These are phyloP conservation scores for Bellardia pandia DNA, from an alignment of 2,888 invertebrate genomes.

Conservation along the genomic window DNA sequence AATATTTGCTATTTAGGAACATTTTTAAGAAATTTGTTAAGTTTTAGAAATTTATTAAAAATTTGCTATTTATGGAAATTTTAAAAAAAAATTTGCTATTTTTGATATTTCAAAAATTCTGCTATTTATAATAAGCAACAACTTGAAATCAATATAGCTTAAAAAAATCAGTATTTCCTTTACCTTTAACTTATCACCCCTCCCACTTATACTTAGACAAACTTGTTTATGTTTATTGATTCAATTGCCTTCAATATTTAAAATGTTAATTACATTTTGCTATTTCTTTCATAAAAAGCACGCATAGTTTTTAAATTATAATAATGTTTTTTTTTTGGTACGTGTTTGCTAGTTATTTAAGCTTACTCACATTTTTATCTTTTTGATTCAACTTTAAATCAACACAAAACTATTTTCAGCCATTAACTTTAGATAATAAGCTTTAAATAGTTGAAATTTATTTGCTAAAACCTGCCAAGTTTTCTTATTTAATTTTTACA, in stretches of 20 bases:
- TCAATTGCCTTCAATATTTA: background rate
- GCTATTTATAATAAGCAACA: too few species aligned
- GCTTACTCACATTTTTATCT: background rate
- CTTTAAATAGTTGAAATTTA: conserved; percentile 17
- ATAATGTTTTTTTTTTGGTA: background rate
- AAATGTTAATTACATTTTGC: background rate
- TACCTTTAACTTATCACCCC: too few species aligned
- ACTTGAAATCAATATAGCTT: too few species aligned
- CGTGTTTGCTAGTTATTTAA: background rate
- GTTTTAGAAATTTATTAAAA: too few species aligned
- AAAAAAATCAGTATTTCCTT: too few species aligned
- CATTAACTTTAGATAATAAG: conserved; percentile 35
- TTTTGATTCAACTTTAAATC: background rate
- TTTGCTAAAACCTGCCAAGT: background rate
- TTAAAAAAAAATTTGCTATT: too few species aligned
- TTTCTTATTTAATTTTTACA: background rate
- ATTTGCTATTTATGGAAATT: too few species aligned
- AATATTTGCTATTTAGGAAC: too few species aligned
- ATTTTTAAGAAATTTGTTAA: too few species aligned
- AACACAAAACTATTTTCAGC: background rate
- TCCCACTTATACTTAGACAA: too few species aligned
- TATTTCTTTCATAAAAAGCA: background rate
- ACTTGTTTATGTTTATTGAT: too few species aligned
- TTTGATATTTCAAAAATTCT: too few species aligned
- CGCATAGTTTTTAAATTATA: background rate